These are phyloP conservation scores for Coelopa pilipes DNA, from an alignment of 2,888 invertebrate species.

Conservation along the genomic window DNA sequence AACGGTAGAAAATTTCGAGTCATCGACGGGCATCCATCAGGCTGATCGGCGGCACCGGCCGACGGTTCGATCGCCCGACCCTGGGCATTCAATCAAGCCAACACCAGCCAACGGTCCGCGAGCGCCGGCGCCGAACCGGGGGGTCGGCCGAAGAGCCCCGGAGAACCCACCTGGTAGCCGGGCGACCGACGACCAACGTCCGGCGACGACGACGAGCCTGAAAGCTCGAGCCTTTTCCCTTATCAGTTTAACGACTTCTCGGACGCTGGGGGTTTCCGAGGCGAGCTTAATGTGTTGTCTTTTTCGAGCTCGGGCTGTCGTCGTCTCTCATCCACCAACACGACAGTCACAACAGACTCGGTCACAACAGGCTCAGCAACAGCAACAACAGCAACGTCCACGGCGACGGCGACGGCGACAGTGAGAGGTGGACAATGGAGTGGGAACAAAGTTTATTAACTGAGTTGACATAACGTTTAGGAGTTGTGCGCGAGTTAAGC, in stretches of 20 bases:
- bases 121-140: too few relatives aligned
- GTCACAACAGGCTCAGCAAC: too few relatives aligned
- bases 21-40: too few relatives aligned
- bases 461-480: conserved; percentile 32
- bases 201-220: background rate
- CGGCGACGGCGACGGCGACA: background rate
- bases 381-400: too few relatives aligned
- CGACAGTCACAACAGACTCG: background rate
- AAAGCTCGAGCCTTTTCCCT: conserved; percentile 20
- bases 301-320: background rate
- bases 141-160: too few relatives aligned
- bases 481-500: conserved; percentile 35
- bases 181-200: too few relatives aligned
- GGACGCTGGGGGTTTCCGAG: conserved; percentile 19
- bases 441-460: conserved; percentile 32
- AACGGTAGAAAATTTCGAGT: background rate
- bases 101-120: too few relatives aligned
- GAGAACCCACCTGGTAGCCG: background rate
- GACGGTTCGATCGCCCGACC: too few relatives aligned
- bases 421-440: background rate
- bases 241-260: conserved; percentile 30
- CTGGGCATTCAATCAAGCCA: too few relatives aligned
- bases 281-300: conserved; percentile 17
- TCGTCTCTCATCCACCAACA: background rate
- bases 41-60: too few relatives aligned